phyloP scores from a whole-genome alignment of 2,888 invertebrate species.

The Cancer borealis region DNA sequence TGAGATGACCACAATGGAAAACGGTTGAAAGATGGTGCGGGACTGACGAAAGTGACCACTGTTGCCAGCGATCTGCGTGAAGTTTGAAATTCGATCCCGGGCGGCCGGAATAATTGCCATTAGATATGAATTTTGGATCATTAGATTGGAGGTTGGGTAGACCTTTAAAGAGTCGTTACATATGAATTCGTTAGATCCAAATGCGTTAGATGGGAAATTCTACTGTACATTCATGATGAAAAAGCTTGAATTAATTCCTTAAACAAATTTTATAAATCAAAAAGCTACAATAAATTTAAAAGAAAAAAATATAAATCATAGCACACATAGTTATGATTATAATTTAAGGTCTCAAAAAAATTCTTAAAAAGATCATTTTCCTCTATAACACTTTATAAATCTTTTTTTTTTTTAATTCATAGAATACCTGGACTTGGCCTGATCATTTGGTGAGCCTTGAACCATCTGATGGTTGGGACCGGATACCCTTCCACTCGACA shows the following conservation, averaged over 20 bases:
- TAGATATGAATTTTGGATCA: too few relatives aligned
- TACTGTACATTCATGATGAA: too few relatives aligned
- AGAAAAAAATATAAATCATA: background rate
- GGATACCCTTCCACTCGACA: conserved; percentile 83
- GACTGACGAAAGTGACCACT: too few relatives aligned
- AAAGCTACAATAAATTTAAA: background rate
- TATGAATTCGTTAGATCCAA: too few relatives aligned
- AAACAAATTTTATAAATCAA: background rate
- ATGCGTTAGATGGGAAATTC: too few relatives aligned
- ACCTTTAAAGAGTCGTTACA: too few relatives aligned
- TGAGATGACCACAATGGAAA: too few relatives aligned
- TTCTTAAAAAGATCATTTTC: background rate
- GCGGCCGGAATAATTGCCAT: too few relatives aligned
- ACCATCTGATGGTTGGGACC: conserved; percentile 82
- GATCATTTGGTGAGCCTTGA: conserved; percentile 64
- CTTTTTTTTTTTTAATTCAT: background rate
- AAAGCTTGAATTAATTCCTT: background rate
- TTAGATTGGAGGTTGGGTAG: too few relatives aligned
- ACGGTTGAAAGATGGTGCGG: too few relatives aligned
- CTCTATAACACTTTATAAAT: background rate
- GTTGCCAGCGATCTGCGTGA: too few relatives aligned
- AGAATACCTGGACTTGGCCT: conserved; percentile 60
- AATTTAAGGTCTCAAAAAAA: background rate
- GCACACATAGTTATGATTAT: background rate
- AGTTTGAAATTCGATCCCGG: too few relatives aligned